Percentiles rank a stretch among this genome's conserved stretches.
Conservation (phyloP, 2,113 vertebrate genomes). For the Pterocles burchelli region DNA sequence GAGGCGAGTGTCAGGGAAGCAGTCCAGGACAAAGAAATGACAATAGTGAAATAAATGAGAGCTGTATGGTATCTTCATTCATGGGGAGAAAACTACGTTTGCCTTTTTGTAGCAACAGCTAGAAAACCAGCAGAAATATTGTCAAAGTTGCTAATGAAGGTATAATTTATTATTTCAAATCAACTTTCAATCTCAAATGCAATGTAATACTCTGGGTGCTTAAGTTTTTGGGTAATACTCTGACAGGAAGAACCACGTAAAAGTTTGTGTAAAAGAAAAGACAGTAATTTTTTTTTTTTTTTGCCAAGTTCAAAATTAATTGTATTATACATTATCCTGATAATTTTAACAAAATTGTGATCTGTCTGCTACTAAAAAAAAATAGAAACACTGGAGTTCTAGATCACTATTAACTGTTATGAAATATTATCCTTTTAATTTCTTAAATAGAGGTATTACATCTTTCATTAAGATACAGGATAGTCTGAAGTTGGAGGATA, state of each 20-base stretch:
- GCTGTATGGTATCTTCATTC: neutral
- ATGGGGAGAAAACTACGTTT: neutral
- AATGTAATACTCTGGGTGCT: neutral
- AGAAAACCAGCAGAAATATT: neutral
- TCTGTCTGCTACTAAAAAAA: neutral
- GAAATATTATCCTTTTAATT: neutral
- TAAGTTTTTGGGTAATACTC: neutral
- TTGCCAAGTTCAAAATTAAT: neutral
- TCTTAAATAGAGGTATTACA: neutral
- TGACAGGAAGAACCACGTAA: neutral
- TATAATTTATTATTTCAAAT: neutral
- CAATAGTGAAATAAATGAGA: neutral
- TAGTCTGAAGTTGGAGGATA: neutral
- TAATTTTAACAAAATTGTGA: neutral
- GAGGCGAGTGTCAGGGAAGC: neutral
- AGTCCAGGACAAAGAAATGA: neutral
- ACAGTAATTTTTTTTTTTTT: neutral
- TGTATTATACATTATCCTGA: neutral
- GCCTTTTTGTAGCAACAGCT: neutral
- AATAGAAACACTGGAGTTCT: neutral
- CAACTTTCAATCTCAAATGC: neutral
- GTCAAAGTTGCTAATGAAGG: neutral
- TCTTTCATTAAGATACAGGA: neutral
- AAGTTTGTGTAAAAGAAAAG: neutral
- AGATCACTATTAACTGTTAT: fast-evolving